Conservation (phyloP, 2,797 vertebrate species). For the Luscinia megarhynchos region DNA sequence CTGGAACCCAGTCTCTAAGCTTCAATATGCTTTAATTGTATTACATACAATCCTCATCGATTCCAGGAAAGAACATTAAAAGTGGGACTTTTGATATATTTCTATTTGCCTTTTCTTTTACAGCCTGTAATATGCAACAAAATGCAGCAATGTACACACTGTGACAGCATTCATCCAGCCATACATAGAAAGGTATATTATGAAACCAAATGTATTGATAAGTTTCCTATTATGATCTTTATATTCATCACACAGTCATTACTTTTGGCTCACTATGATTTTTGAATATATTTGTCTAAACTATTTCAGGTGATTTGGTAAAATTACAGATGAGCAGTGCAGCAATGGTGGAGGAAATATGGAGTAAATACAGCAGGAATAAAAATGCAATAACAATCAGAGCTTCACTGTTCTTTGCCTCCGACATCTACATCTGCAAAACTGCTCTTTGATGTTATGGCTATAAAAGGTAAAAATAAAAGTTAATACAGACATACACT, state of each 20-base stretch:
- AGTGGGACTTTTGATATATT: not conserved
- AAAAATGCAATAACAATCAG: not conserved
- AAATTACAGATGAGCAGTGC: not conserved
- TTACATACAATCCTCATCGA: not conserved
- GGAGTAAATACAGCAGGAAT: not conserved
- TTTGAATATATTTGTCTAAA: not conserved
- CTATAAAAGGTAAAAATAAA: slow-evolving; percentile 11
- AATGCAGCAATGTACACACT: not conserved
- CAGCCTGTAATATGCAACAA: not conserved
- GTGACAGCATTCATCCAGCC: not conserved
- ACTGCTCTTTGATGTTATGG: not conserved
- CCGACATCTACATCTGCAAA: not conserved
- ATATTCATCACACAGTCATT: not conserved
- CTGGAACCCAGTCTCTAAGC: not conserved
- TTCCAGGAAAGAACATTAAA: not conserved
- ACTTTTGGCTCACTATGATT: not conserved
- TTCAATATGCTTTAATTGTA: not conserved
- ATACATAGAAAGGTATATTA: not conserved
- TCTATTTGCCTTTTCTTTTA: not conserved
- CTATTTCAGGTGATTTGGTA: not conserved
- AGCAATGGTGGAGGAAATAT: not conserved
- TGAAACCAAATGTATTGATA: not conserved
- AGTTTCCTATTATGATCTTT: not conserved
- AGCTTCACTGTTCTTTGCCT: not conserved
- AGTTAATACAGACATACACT: not conserved